Evolutionary conservation across 2,113 vertebrate genomes (phyloP).

Genomic region (Hydrolagus affinis): DNA sequence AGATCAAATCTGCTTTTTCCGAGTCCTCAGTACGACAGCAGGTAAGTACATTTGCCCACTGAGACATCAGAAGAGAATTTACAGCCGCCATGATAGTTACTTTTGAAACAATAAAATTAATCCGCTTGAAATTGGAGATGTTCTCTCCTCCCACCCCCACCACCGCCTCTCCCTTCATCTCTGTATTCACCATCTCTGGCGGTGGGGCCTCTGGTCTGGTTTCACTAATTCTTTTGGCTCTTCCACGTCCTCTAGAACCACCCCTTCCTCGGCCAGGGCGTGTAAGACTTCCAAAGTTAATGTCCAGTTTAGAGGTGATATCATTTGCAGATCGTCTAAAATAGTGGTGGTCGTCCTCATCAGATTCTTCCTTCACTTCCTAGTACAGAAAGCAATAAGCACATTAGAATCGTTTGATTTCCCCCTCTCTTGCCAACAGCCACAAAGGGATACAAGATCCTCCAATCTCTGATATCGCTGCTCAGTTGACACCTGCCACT

Average conservation of each 20-base stretch:
- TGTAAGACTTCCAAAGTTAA: constrained; percentile 82
- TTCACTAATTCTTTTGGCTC: constrained; percentile 34
- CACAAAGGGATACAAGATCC: not conserved
- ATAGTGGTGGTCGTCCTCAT: constrained; percentile 55
- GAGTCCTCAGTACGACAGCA: too few species aligned
- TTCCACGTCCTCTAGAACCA: constrained; percentile 56
- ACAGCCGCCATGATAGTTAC: too few species aligned
- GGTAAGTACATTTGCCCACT: too few species aligned
- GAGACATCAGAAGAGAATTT: too few species aligned
- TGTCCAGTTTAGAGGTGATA: constrained; percentile 84
- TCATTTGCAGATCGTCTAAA: constrained; percentile 77
- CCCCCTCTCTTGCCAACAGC: not conserved
- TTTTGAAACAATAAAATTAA: too few species aligned
- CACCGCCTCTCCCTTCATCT: not conserved
- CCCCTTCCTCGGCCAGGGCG: constrained; percentile 67
- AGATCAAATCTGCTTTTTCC: too few species aligned
- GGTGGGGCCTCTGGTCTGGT: constrained; percentile 44
- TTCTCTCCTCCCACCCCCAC: not conserved
- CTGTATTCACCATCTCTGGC: constrained; percentile 44
- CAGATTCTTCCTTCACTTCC: constrained; percentile 51
- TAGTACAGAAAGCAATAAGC: constrained; percentile 35
- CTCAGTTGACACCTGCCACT: not conserved
- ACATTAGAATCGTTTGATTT: not conserved
- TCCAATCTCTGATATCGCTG: too few species aligned
- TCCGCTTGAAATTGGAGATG: not conserved